Conservation (phyloP, 2,797 vertebrate genomes). For the Martes flavigula region DNA sequence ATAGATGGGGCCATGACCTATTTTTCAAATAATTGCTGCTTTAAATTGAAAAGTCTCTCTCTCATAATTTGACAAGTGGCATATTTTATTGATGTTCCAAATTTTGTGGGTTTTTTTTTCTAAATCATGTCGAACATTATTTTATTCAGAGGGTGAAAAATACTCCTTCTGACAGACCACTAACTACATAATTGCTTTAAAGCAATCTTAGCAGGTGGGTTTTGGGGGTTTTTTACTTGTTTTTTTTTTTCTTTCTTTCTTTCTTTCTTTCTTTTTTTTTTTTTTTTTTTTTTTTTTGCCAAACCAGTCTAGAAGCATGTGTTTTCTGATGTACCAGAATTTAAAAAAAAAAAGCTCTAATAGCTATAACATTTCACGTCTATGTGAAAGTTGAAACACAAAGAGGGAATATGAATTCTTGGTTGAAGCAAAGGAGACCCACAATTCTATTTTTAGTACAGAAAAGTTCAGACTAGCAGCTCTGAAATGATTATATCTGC, state of each 20-base stretch:
- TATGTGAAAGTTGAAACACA: constrained; percentile 75
- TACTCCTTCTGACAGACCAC: constrained; percentile 61
- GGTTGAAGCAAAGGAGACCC: constrained; percentile 72
- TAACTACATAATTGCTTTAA: constrained; percentile 56
- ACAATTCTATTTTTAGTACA: constrained; percentile 79
- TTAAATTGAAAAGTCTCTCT: constrained; percentile 53
- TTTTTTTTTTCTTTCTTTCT: too few species aligned
- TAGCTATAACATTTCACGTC: constrained; percentile 77
- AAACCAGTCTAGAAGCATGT: constrained; percentile 63
- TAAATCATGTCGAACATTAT: constrained; percentile 55
- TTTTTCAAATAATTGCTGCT: constrained; percentile 67
- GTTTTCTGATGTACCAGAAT: constrained; percentile 71
- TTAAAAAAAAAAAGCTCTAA: constrained; percentile 69
- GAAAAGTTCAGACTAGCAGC: constrained; percentile 80
- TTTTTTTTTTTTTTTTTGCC: neutral
- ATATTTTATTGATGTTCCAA: constrained; percentile 68
- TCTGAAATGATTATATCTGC: constrained; percentile 84
- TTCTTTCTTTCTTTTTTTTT: too few species aligned
- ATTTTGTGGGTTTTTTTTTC: neutral
- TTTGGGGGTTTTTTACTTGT: too few species aligned
- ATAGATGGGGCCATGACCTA: constrained; percentile 54
- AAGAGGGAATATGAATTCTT: constrained; percentile 75
- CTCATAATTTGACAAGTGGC: constrained; percentile 57
- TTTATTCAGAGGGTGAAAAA: constrained; percentile 66
- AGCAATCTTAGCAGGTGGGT: constrained; percentile 77